Conservation (phyloP, 2,797 vertebrate genomes). For the Muraenolepis orangiensis region DNA sequence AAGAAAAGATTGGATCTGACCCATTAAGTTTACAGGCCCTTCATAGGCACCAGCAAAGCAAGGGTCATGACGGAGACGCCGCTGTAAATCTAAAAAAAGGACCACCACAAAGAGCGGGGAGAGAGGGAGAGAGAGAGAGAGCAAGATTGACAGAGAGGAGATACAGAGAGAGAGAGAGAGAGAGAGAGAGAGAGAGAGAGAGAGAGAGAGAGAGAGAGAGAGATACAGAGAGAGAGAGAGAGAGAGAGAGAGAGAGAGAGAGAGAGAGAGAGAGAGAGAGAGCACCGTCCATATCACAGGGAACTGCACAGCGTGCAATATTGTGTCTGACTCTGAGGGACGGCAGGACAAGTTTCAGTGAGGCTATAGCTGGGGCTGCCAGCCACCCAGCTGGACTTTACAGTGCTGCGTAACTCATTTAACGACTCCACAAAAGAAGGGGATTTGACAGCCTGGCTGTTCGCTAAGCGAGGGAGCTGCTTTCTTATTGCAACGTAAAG, state of each 20-base stretch:
- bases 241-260: not conserved
- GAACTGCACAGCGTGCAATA: constrained; percentile 40
- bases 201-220: constrained; percentile 1
- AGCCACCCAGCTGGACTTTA: constrained; percentile 47
- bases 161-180: not conserved
- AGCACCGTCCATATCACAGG: not conserved
- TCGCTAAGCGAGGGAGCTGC: constrained; percentile 6
- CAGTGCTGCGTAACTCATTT: constrained; percentile 38
- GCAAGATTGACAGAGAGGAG: not conserved
- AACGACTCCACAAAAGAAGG: constrained; percentile 27
- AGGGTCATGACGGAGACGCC: constrained; percentile 60
- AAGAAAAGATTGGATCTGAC: constrained; percentile 68
- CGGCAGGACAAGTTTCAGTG: constrained; percentile 44
- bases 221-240: not conserved
- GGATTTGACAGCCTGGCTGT: constrained; percentile 21
- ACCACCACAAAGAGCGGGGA: constrained; percentile 28
- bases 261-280: not conserved
- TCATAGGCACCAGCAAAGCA: constrained; percentile 52
- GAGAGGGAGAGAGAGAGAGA: constrained; percentile 5
- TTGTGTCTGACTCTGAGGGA: constrained; percentile 32
- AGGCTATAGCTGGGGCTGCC: constrained; percentile 33
- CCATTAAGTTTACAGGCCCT: constrained; percentile 69
- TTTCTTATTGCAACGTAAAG: too few relatives aligned
- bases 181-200: not conserved
- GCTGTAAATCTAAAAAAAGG: constrained; percentile 63